Evolutionary conservation across 2,888 invertebrate species (phyloP), one percentile per base, ranked within the genome.

Genomic region (Cepaea hortensis): DNA sequence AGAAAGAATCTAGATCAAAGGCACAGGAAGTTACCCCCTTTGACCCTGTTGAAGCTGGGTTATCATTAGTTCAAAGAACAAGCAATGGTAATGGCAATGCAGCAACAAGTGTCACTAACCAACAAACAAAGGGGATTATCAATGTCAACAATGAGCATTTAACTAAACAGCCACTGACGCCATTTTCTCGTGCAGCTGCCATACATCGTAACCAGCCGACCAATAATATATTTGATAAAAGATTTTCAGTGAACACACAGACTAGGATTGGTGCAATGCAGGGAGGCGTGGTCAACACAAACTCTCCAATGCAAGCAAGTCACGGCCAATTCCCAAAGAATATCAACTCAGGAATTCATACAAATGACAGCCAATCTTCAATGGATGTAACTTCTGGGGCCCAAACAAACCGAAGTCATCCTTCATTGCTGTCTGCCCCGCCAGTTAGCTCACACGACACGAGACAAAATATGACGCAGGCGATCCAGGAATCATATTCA

Each of bases 141-240:
- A 73, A 9, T 35, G 5, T 11, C 1, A 68, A n/a, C 23, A 73
- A 83, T 35, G 23, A 23, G 1, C 61, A 70, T 61, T 11, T 72
- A 4, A 61, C 11, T 5, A 50, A 70, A 55, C 73, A 68, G n/a
- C 72, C 35, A 11, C 46, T 55, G 72, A 73, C 55, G 1, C 62
- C 85, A 7, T 80, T 72, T 80, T 85, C 85, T 20, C 35, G 80
- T 1, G 80, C 80, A 61, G 72, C 79, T 20, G 7, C 55, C 6
- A 85, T 85, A 23, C 85, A 85, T 50, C 80, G 72, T 5, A 79
- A 35, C 61, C 85, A 85, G 55, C 77, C 68, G 20, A 20, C 11
- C 3, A 79, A 79, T 62, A 70, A 73, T 23, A 55, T 76, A 18
- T 11, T 62, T 0, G 48, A 75, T 62, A 55, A 73, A 70, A 23